Base-by-base conservation (phyloP, 1,140 invertebrate genomes). In the Papilio polyxenes region DNA sequence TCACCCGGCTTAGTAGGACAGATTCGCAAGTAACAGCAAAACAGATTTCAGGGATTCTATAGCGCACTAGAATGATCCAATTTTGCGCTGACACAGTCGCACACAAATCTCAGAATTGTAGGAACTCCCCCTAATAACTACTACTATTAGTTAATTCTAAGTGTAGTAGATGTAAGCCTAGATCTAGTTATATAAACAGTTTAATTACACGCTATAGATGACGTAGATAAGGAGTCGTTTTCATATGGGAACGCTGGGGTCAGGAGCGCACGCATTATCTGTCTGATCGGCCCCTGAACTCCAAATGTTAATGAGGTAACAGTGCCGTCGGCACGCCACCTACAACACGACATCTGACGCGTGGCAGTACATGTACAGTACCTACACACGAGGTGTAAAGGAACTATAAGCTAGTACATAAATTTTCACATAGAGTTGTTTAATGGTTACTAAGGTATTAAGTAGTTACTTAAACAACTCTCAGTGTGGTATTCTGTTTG, bases 231-330 rank as follows among this genome's bases (percentile, higher is more conserved):
- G 49, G 49, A 75, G 77, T 77, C 83, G 81, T 84, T 87, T 87
- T 86, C 83, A 86, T 86, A 86, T 89, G 86, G 89, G 87, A 88
- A 89, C 84, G 81, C 53, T 51, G 83, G 85, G 81, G 81, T 87
- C 84, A 88, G 81, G 82, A 83, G 82, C 85, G 85, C 83, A 83
- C 84, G 84, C 83, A 85, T 86, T 91, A 92, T 92, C 88, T 90
- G 86, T 86, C 82, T 87, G 84, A 91, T 91, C 88, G 83, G 85
- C 87, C 89, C 88, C 88, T 87, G 84, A 87, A 92, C 87, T 88
- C 86, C 85, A 90, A 90, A 90, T 86, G 87, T 88, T 91, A 91
- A 91, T 89, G 84, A 85, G 84, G 83, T 85, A 86, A 85, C 85
- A 80, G 80, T 77, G 48, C 53, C 82, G 84, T 81, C 80, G 83